A percentile compares a stretch with the other conserved stretches of the same genome.
phyloP scores from a whole-genome alignment of 2,888 invertebrate genomes.

The Harpagoxenus sublaevis region DNA sequence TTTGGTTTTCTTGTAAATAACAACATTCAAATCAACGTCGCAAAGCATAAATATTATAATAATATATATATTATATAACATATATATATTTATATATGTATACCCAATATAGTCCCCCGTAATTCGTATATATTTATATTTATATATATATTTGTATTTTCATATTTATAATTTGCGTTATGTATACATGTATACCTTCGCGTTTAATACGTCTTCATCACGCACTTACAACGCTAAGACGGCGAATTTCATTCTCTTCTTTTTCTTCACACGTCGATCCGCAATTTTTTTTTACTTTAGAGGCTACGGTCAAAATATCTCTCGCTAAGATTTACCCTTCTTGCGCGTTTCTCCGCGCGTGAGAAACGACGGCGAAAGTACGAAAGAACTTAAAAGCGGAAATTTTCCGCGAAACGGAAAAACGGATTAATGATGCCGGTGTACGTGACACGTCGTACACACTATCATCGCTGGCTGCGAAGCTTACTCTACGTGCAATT shows the following conservation, averaged over 20 bases:
- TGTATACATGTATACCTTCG: conserved; percentile 82
- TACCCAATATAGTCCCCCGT: conserved; percentile 78
- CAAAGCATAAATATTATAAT: conserved; percentile 83
- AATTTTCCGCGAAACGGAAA: conserved; percentile 20
- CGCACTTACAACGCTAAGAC: conserved; percentile 68
- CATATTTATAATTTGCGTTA: conserved; percentile 77
- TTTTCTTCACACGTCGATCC: conserved; percentile 72
- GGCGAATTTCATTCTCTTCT: conserved; percentile 60
- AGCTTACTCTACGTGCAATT: conserved; percentile 49
- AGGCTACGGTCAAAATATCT: conserved; percentile 72
- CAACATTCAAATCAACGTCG: conserved; percentile 85
- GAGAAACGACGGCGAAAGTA: conserved; percentile 33
- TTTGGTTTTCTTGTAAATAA: conserved; percentile 79
- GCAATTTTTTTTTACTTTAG: conserved; percentile 63
- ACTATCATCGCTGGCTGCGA: conserved; percentile 20
- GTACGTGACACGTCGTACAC: conserved; percentile 25
- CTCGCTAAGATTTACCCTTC: conserved; percentile 53
- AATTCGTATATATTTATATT: conserved; percentile 77
- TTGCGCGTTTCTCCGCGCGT: conserved; percentile 25
- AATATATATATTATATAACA: conserved; percentile 80
- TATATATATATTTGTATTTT: conserved; percentile 78
- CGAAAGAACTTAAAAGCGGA: conserved; percentile 23
- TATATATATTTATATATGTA: conserved; percentile 78
- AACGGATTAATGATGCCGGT: conserved; percentile 24
- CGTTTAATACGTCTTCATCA: conserved; percentile 75